Conservation (phyloP, 2,888 invertebrate species). For the Troides oblongomaculatus region DNA sequence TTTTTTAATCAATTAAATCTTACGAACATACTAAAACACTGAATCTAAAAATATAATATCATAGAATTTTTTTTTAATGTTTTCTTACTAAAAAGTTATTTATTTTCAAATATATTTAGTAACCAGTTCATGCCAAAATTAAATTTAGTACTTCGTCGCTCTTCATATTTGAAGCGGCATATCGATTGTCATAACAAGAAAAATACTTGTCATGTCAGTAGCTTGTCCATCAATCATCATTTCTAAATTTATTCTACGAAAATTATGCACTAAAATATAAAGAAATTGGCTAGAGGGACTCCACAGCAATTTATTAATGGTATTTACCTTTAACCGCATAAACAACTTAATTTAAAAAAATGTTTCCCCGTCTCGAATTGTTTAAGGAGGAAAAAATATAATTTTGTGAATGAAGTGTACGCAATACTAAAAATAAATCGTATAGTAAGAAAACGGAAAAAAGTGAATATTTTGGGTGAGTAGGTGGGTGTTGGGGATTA, state of each 20-base stretch:
- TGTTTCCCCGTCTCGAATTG: too few species aligned
- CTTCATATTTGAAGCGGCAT: neutral
- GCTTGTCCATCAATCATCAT: neutral
- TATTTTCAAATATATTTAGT: neutral
- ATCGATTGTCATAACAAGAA: neutral
- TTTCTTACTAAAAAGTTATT: neutral
- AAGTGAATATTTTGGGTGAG: neutral
- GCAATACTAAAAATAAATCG: neutral
- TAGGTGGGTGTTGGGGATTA: neutral
- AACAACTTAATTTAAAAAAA: neutral
- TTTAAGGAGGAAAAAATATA: neutral
- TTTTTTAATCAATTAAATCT: neutral
- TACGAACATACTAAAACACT: too few species aligned
- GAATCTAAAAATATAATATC: too few species aligned
- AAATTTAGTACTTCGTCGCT: slow-evolving; percentile 1
- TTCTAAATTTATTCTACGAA: neutral
- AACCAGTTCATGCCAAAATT: slow-evolving; percentile 4
- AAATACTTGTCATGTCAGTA: slow-evolving; percentile 6
- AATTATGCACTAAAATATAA: neutral
- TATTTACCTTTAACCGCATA: neutral
- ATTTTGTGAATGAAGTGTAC: neutral
- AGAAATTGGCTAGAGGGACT: neutral
- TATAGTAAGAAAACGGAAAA: neutral
- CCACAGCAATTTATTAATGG: neutral
- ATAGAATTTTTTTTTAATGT: too few species aligned